Conservation (phyloP, 2,113 vertebrate genomes). For the Laticauda laticaudata region DNA sequence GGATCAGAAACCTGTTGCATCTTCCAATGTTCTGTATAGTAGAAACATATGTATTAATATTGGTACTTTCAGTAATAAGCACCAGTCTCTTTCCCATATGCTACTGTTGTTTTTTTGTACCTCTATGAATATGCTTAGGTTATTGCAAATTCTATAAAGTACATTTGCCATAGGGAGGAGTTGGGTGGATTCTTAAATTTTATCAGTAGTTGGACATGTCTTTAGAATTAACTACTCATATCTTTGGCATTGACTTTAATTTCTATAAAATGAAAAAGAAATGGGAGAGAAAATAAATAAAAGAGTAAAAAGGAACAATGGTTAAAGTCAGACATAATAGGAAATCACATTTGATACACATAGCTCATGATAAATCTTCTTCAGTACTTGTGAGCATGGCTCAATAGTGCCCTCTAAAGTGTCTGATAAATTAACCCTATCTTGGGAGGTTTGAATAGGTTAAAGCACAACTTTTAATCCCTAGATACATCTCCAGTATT, state of each 20-base stretch:
- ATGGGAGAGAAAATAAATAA: not conserved
- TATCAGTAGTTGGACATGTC: not conserved
- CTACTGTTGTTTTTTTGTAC: not conserved
- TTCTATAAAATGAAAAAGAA: not conserved
- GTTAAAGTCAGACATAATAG: not conserved
- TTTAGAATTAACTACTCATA: not conserved
- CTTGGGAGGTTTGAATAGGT: not conserved
- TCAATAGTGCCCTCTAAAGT: not conserved
- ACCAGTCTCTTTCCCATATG: not conserved
- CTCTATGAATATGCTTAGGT: not conserved
- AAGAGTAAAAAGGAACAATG: not conserved
- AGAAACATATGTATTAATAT: not conserved
- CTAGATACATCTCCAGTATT: not conserved
- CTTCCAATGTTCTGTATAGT: not conserved
- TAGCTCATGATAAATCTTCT: not conserved
- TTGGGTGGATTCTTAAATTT: not conserved
- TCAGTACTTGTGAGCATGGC: not conserved
- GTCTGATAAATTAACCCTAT: not conserved
- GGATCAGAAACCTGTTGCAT: not conserved
- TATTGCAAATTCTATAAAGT: slow-evolving; percentile 12
- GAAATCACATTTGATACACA: not conserved
- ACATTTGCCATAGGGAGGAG: not conserved
- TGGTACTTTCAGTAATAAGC: not conserved
- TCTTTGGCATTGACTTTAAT: not conserved
- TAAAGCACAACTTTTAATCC: not conserved